A percentile compares a stretch with the other conserved stretches of the same genome.
Conservation (phyloP, 1,140 invertebrate species). For the Drosophila azteca region DNA sequence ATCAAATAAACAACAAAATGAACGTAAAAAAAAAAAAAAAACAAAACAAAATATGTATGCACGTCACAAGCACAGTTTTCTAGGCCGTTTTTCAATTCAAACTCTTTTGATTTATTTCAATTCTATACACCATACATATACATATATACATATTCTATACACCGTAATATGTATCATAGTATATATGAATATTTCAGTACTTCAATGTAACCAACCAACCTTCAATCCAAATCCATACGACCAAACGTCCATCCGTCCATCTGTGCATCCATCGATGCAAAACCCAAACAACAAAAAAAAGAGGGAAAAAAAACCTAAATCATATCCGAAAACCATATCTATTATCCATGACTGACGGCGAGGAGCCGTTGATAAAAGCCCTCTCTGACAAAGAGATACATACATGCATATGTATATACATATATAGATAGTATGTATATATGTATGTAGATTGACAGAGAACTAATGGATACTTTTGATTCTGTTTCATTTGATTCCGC, state of each 20-base stretch:
- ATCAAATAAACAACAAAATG: constrained; percentile 48
- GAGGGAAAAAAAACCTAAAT: constrained; percentile 21
- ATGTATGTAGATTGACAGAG: constrained; percentile 2
- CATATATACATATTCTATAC: too few species aligned
- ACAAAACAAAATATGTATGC: constrained; percentile 76
- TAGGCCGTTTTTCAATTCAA: constrained; percentile 76
- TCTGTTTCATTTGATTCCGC: neutral
- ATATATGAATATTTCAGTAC: constrained; percentile 55
- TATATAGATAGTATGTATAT: neutral
- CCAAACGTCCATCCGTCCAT: constrained; percentile 36
- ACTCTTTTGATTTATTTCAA: constrained; percentile 71
- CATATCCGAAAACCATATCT: constrained; percentile 32
- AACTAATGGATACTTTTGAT: constrained; percentile 1
- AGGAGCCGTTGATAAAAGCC: constrained; percentile 43
- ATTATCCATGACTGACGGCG: constrained; percentile 50
- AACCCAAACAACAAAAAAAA: constrained; percentile 1
- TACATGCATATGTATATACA: neutral
- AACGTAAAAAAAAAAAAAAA: too few species aligned
- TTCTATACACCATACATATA: constrained; percentile 51
- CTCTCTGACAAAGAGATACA: too few species aligned
- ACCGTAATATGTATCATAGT: constrained; percentile 19
- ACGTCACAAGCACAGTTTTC: constrained; percentile 79
- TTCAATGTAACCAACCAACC: constrained; percentile 33
- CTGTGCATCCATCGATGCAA: constrained; percentile 44
- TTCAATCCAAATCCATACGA: constrained; percentile 38